These are phyloP conservation scores for Leptopilina myrica DNA, from an alignment of 2,888 invertebrate species.

Conservation along the genomic window DNA sequence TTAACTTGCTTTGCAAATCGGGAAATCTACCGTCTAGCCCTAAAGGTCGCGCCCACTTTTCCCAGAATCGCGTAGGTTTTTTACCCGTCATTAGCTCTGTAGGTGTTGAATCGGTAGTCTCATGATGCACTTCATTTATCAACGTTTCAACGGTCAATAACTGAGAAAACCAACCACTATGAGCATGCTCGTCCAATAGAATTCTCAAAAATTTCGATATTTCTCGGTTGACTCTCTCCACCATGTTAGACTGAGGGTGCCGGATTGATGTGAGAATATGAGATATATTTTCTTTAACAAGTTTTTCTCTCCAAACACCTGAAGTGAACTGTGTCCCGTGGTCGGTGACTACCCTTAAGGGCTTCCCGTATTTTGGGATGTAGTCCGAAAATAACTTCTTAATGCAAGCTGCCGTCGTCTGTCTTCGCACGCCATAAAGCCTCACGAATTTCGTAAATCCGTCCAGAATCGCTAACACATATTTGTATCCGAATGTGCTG, in stretches of 20 bases:
- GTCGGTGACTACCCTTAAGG: constrained; percentile 19
- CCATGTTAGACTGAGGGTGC: constrained; percentile 35
- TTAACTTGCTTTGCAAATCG: not conserved
- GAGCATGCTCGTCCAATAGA: not conserved
- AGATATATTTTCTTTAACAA: constrained; percentile 27
- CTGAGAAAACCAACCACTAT: not conserved
- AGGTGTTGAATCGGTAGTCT: not conserved
- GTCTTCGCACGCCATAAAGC: constrained; percentile 47
- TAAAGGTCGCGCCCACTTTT: not conserved
- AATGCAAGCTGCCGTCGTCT: constrained; percentile 39
- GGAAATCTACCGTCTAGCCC: too few species aligned
- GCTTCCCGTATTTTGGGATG: constrained; percentile 41
- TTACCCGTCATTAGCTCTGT: not conserved
- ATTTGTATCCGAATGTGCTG: constrained; percentile 25
- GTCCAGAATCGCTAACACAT: constrained; percentile 46
- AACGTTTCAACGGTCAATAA: not conserved
- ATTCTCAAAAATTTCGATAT: not conserved
- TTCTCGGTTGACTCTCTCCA: not conserved
- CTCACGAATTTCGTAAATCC: constrained; percentile 42
- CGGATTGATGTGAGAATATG: constrained; percentile 40
- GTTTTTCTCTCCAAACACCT: constrained; percentile 32
- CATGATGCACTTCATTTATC: not conserved
- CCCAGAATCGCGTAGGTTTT: not conserved
- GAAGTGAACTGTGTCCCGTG: constrained; percentile 48
- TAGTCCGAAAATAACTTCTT: constrained; percentile 43